These are phyloP conservation scores for Drosophila carrolli DNA, from an alignment of 1,140 invertebrate species.

Conservation along the genomic window DNA sequence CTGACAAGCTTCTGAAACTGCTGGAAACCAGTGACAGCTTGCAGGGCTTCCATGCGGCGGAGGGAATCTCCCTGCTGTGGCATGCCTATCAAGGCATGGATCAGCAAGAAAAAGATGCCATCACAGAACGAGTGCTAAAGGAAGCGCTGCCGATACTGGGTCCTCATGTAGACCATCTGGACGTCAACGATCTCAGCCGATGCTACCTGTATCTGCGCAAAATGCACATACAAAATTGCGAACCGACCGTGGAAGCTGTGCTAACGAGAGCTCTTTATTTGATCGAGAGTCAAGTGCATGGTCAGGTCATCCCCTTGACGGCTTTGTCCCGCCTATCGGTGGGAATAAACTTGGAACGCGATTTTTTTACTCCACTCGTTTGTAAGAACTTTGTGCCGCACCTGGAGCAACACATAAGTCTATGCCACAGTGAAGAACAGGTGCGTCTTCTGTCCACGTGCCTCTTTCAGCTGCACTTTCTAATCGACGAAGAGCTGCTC, in stretches of 20 bases:
- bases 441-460: slow-evolving; percentile 73
- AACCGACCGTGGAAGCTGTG: slow-evolving; percentile 47
- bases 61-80: slow-evolving; percentile 45
- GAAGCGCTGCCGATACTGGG: slow-evolving; percentile 35
- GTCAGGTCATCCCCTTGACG: slow-evolving; percentile 44
- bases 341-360: slow-evolving; percentile 64
- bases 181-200: slow-evolving; percentile 56
- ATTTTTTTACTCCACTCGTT: slow-evolving; percentile 70
- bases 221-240: slow-evolving; percentile 54
- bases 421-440: slow-evolving; percentile 56
- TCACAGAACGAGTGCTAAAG: slow-evolving; percentile 25
- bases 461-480: slow-evolving; percentile 64
- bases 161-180: slow-evolving; percentile 34
- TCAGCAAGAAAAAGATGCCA: not conserved
- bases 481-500: slow-evolving; percentile 59
- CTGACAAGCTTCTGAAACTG: not conserved
- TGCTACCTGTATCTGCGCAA: slow-evolving; percentile 73
- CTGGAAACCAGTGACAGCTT: not conserved
- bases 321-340: slow-evolving; percentile 73
- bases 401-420: slow-evolving; percentile 47
- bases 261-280: slow-evolving; percentile 34
- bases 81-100: slow-evolving; percentile 32
- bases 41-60: not conserved
- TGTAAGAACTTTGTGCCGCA: slow-evolving; percentile 65
- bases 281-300: slow-evolving; percentile 22